phyloP scores from a whole-genome alignment of 2,888 invertebrate species.

The Hemaris fuciformis region DNA sequence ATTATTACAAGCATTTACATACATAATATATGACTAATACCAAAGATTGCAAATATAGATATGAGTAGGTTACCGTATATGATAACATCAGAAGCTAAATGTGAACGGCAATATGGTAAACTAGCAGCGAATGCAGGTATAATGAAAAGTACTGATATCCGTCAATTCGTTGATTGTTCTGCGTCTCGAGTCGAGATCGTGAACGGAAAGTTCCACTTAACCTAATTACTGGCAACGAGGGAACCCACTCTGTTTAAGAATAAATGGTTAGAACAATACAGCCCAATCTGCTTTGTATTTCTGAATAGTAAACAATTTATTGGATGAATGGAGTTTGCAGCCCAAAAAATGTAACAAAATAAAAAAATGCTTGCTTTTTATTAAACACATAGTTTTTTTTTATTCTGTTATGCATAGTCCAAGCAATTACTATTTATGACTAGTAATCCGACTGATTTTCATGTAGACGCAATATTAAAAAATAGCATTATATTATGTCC shows the following conservation, averaged over 20 bases:
- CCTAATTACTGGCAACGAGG: slow-evolving; percentile 51
- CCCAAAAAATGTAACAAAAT: too few species aligned
- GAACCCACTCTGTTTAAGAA: slow-evolving; percentile 23
- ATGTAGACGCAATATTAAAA: too few species aligned
- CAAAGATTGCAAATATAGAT: too few species aligned
- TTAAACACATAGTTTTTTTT: too few species aligned
- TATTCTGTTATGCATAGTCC: too few species aligned
- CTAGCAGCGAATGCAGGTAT: neutral
- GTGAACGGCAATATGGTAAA: neutral
- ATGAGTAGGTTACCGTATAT: neutral
- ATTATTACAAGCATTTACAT: neutral
- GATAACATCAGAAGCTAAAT: neutral
- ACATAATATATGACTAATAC: too few species aligned
- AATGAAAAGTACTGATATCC: slow-evolving; percentile 1
- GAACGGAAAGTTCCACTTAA: slow-evolving; percentile 59
- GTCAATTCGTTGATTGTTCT: slow-evolving; percentile 35
- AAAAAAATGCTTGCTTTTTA: too few species aligned
- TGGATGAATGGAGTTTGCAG: too few species aligned
- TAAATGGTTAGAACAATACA: neutral
- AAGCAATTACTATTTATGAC: too few species aligned
- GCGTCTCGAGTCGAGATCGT: slow-evolving; percentile 34
- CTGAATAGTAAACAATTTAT: neutral
- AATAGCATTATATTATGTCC: too few species aligned
- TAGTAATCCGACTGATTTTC: too few species aligned
- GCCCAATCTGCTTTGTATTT: neutral